These are phyloP conservation scores for Stercorarius parasiticus DNA, from an alignment of 2,113 vertebrate genomes.

Conservation along the genomic window DNA sequence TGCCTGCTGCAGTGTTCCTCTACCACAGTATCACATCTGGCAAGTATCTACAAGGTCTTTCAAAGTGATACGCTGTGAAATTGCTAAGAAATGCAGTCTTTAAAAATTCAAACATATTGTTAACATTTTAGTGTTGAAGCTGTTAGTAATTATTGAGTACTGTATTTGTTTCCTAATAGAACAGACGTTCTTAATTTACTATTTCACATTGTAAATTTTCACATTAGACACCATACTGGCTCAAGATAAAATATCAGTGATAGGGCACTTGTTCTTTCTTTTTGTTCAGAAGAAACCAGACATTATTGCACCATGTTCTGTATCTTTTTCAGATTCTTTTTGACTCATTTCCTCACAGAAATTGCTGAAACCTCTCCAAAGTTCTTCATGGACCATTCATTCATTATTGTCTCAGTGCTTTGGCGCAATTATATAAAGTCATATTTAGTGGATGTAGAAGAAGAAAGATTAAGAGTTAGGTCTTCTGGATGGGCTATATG, in stretches of 20 bases:
- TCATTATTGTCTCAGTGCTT: constrained; percentile 3
- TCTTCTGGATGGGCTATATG: constrained; percentile 2
- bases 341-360: constrained; percentile 21
- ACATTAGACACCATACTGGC: neutral
- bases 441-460: neutral
- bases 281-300: neutral
- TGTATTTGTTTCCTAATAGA: neutral
- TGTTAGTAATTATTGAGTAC: constrained; percentile 1
- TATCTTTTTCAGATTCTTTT: constrained; percentile 15
- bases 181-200: neutral
- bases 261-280: neutral
- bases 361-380: constrained; percentile 22
- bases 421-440: neutral
- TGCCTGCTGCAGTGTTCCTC: constrained; percentile 9
- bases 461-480: neutral
- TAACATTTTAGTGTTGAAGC: constrained; percentile 28
- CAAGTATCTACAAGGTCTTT: constrained; percentile 5
- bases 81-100: constrained; percentile 15
- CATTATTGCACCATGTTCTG: neutral
- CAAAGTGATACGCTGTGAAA: constrained; percentile 46
- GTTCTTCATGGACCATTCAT: neutral
- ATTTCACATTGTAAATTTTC: constrained; percentile 27
- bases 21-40: constrained; percentile 55
- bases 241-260: neutral
- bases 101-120: neutral